Base-by-base conservation (phyloP, 2,113 vertebrate genomes). In the Oryzias curvinotus region DNA sequence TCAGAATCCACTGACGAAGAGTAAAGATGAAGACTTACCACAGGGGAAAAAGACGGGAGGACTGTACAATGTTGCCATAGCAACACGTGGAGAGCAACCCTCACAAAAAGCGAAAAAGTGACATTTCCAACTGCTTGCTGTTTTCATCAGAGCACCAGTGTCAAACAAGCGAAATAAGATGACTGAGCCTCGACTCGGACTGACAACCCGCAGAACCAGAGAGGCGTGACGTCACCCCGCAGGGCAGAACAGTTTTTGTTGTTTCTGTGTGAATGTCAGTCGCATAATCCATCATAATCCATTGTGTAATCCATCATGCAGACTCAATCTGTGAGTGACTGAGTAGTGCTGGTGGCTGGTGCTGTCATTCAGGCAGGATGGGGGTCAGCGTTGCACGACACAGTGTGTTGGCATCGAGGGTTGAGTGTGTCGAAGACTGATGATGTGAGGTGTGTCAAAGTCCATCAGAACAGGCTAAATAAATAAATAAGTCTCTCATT, bases 201-300 rank as follows among this genome's bases (percentile, higher is more conserved):
- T 56, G 43, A 18, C 50, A 68, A 50, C 45, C 17, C 19, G 23
- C 41, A 43, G 46, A 52, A 68, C 48, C 57, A 52, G 53, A 28
- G 46, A 44, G 53, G 41, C 7, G 59, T 59, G 23, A 72, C 68
- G 41, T 69, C 71, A 63, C 18, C 36, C 57, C 7, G 54, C 49
- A 57, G 36, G 1, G 18, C 66, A 72, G 53, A 54, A 51, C 15
- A 16, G 69, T 75, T 73, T 62, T 58, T 71, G 44, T 36, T 62
- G 55, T 65, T 26, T 63, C 48, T 64, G 53, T 30, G 53, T 57
- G 66, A 63, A 68, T 45, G 66, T 62, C 62, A 57, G 54, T 30
- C 17, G 48, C 52, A 65, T 77, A 81, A 87, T 85, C 75, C 73
- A 73, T 86, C 80, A 77, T 77, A 86, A 85, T 85, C 76, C 74